Evolutionary conservation across 1,140 invertebrate species (phyloP), one percentile per base, ranked within the genome.

Genomic region (Pseudomyrmex flavicornis): DNA sequence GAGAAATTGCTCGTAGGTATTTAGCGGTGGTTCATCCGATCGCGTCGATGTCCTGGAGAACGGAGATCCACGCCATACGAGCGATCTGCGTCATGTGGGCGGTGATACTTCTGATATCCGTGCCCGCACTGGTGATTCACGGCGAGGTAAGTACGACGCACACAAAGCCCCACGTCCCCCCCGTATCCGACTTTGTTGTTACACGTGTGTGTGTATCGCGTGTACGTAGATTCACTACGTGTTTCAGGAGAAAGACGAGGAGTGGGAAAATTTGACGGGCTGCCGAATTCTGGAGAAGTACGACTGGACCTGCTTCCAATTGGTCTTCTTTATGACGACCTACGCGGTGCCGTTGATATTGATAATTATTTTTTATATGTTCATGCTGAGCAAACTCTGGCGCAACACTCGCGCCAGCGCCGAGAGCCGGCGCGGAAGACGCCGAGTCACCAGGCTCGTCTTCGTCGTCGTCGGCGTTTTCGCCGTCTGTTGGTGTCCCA

Each of bases 1-100:
- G 46, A 58, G 20, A 13, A 59, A 70, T 50, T 84, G 62, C 65
- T 85, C 87, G 26, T 89, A 94, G 94, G 85, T 99, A 98, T 93
- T 95, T 99, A 90, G 98, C 98, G 22, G 98, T 99, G 10, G 98
- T 99, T 0, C 98, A 99, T 94, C 98, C 98, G 0, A 98, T 99
- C 75, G 95, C 97, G 1, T 98, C 98, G 66, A 99, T 98, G 96
- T 97, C 97, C 0, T 96, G 96, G 84, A 96, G 98, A 72, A 99
- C 97, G 1, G 97, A 98, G 92, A 95, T 95, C 62, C 98, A 99
- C 93, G 98, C 98, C 0, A 95, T 95, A 68, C 90, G 96, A 58
- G 97, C 98, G 35, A 98, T 98, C 83, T 95, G 95, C 22, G 94
- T 97, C 83, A 96, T 96, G 20, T 99, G 98, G 98, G 94, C 97